These are phyloP conservation scores for Alectoris magna DNA, from an alignment of 2,797 vertebrate species.

Conservation along the genomic window DNA sequence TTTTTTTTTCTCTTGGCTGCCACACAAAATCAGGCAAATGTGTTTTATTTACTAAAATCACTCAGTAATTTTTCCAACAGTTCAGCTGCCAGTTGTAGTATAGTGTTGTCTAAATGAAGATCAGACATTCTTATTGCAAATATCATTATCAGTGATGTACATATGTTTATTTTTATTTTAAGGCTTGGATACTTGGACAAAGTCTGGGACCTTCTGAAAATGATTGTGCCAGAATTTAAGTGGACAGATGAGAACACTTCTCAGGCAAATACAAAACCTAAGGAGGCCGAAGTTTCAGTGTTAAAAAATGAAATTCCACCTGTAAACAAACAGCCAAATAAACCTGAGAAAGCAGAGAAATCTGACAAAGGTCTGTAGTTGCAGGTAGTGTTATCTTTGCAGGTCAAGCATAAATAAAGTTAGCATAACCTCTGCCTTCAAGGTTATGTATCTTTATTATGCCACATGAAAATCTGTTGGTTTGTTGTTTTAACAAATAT, in stretches of 20 bases:
- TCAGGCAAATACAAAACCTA: constrained; percentile 43
- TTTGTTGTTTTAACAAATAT: not conserved
- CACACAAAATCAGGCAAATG: not conserved
- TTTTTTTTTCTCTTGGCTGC: not conserved
- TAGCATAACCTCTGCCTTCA: not conserved
- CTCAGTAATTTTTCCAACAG: not conserved
- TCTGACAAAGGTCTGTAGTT: constrained; percentile 74
- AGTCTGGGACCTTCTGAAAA: constrained; percentile 88
- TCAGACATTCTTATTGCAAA: not conserved
- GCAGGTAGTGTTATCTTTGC: not conserved
- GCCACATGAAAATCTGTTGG: not conserved
- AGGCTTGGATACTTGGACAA: constrained; percentile 78
- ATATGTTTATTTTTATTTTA: constrained; percentile 30
- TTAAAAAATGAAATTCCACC: constrained; percentile 53
- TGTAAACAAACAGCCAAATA: constrained; percentile 18
- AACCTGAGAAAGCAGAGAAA: constrained; percentile 71
- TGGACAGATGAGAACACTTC: constrained; percentile 59
- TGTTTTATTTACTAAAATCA: not conserved
- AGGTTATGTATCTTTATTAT: not conserved
- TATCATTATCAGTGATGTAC: not conserved
- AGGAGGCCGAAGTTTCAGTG: constrained; percentile 58
- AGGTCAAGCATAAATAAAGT: not conserved
- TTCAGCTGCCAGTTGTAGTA: not conserved
- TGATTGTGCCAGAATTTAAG: constrained; percentile 84
- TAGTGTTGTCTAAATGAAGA: not conserved